phyloP scores from a whole-genome alignment of 2,888 invertebrate species.

The Drosophila anomalata region DNA sequence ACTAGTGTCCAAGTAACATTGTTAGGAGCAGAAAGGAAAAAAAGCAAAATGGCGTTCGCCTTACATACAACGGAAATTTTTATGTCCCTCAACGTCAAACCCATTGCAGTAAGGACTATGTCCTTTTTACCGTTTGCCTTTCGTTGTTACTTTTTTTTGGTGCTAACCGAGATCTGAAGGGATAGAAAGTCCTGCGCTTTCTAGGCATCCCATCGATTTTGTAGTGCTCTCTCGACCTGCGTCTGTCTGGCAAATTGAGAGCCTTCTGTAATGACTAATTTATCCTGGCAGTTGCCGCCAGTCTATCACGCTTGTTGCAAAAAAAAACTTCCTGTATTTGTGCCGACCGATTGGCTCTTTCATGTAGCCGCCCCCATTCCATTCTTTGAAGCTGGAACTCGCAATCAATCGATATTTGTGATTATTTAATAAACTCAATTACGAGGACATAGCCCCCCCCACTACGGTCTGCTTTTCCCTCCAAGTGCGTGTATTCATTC shows the following conservation, averaged over 20 bases:
- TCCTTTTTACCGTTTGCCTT: slow-evolving; percentile 26
- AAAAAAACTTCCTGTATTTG: slow-evolving; percentile 50
- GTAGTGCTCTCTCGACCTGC: slow-evolving; percentile 44
- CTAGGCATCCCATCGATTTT: slow-evolving; percentile 50
- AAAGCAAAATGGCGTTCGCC: slow-evolving; percentile 51
- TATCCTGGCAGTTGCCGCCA: slow-evolving; percentile 36
- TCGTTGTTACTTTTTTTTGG: slow-evolving; percentile 4
- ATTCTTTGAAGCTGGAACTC: slow-evolving; percentile 25
- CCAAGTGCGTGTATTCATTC: slow-evolving; percentile 34
- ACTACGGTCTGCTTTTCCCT: background rate
- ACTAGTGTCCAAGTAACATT: slow-evolving; percentile 65
- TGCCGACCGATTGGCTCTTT: slow-evolving; percentile 50
- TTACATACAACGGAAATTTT: slow-evolving; percentile 70
- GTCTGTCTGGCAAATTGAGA: slow-evolving; percentile 38
- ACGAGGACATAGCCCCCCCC: slow-evolving; percentile 41
- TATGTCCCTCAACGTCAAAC: slow-evolving; percentile 77
- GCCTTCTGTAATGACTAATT: slow-evolving; percentile 49
- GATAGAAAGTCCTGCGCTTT: slow-evolving; percentile 25
- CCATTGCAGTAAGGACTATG: slow-evolving; percentile 60
- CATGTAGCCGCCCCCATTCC: slow-evolving; percentile 11
- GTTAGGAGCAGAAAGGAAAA: slow-evolving; percentile 24
- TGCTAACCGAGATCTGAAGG: background rate
- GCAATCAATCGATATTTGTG: slow-evolving; percentile 74
- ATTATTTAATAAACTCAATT: slow-evolving; percentile 77
- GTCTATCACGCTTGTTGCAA: slow-evolving; percentile 40